phyloP scores from a whole-genome alignment of 2,888 invertebrate species.

The Vesta saturnalis region DNA sequence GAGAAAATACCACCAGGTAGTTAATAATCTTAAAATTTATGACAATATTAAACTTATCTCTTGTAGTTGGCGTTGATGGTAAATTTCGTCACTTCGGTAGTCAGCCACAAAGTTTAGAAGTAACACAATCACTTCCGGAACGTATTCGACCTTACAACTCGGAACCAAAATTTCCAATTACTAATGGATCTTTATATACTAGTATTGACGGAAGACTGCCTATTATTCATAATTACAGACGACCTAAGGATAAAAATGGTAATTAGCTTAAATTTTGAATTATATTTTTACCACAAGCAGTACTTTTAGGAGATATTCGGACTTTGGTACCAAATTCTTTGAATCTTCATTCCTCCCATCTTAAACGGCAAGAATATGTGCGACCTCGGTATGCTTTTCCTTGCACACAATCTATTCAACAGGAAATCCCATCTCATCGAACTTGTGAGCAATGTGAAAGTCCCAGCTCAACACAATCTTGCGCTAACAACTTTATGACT shows the following conservation, averaged over 20 bases:
- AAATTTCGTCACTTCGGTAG: constrained; percentile 68
- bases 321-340: constrained; percentile 25
- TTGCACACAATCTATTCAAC: not conserved
- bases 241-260: constrained; percentile 57
- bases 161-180: constrained; percentile 68
- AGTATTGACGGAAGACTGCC: constrained; percentile 65
- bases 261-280: too few species aligned
- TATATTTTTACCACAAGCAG: not conserved
- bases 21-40: constrained; percentile 13
- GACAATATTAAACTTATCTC: constrained; percentile 8
- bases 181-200: constrained; percentile 68
- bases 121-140: constrained; percentile 47
- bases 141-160: constrained; percentile 52
- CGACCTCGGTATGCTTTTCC: constrained; percentile 15
- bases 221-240: constrained; percentile 63
- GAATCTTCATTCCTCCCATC: constrained; percentile 54
- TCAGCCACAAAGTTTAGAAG: constrained; percentile 59
- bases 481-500: not conserved
- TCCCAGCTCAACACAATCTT: not conserved
- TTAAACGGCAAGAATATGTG: constrained; percentile 46
- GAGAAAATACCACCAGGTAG: constrained; percentile 63
- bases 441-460: constrained; percentile 22
- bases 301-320: constrained; percentile 34
- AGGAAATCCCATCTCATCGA: not conserved
- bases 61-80: constrained; percentile 66